Conservation (phyloP, 1,140 invertebrate species). For the Venustaconcha ellipsiformis region DNA sequence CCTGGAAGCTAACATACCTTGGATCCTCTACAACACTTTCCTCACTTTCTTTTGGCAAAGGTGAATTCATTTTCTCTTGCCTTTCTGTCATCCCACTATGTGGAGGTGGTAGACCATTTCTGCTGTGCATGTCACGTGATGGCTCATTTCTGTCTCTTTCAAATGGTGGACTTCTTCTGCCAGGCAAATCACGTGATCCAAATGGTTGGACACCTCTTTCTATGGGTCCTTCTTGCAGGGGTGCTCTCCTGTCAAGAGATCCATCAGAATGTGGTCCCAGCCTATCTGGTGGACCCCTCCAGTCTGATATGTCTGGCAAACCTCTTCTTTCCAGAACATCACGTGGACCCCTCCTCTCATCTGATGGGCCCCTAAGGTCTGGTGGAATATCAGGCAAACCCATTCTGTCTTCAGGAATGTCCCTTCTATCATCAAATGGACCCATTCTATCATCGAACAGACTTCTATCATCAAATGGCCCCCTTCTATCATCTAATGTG, state of each 20-base stretch:
- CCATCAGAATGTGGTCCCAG: slow-evolving; percentile 24
- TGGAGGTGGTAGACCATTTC: slow-evolving; percentile 1
- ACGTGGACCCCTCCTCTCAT: slow-evolving; percentile 11
- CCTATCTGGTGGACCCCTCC: slow-evolving; percentile 22
- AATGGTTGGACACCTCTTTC: slow-evolving; percentile 6
- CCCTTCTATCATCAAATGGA: slow-evolving; percentile 1
- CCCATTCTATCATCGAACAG: slow-evolving; percentile 2
- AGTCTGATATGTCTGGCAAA: slow-evolving; percentile 28
- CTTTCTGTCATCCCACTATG: not conserved
- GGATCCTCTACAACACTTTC: slow-evolving; percentile 13
- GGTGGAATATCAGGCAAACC: slow-evolving; percentile 10
- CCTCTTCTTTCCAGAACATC: slow-evolving; percentile 23
- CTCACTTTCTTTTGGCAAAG: slow-evolving; percentile 7
- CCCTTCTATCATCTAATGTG: not conserved
- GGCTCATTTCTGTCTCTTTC: not conserved
- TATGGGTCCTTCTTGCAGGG: not conserved
- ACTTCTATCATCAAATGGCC: not conserved
- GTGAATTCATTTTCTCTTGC: slow-evolving; percentile 7
- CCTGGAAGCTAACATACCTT: slow-evolving; percentile 30
- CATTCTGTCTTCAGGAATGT: slow-evolving; percentile 1
- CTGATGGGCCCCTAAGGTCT: slow-evolving; percentile 9
- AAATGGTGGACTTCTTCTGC: slow-evolving; percentile 4
- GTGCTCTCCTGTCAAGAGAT: not conserved
- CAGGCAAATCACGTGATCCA: not conserved
- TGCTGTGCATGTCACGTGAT: too few relatives aligned